Conservation (phyloP, 1,140 invertebrate genomes). For the Mya arenaria region DNA sequence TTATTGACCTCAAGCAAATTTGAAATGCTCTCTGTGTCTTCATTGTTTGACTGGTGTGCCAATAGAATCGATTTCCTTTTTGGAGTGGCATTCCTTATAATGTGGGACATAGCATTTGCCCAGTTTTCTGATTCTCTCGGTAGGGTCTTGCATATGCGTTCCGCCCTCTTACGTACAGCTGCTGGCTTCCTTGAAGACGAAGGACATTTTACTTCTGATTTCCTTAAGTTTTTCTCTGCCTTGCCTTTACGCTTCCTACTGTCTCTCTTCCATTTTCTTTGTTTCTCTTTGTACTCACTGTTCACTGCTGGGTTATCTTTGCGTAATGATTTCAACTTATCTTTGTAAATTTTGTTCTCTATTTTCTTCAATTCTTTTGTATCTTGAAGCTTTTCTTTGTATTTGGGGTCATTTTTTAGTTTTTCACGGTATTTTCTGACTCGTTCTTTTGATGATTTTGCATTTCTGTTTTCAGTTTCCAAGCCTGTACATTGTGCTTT, state of each 20-base stretch:
- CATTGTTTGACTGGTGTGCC: background rate
- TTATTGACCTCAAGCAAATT: slow-evolving; percentile 11
- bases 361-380: slow-evolving; percentile 15
- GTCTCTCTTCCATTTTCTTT: slow-evolving; percentile 14
- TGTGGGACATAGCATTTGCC: slow-evolving; percentile 6
- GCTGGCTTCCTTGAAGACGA: background rate
- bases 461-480: background rate
- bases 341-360: slow-evolving; percentile 15
- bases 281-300: slow-evolving; percentile 27
- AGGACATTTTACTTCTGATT: background rate
- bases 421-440: slow-evolving; percentile 13
- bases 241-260: background rate
- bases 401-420: slow-evolving; percentile 27
- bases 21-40: background rate
- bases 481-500: background rate
- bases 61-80: background rate
- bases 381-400: background rate
- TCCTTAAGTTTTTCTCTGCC: background rate
- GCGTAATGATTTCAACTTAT: background rate
- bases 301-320: background rate
- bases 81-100: slow-evolving; percentile 27
- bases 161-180: background rate
- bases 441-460: slow-evolving; percentile 12
- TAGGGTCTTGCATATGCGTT: background rate
- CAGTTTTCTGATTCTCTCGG: background rate